Evolutionary conservation across 2,888 invertebrate species (phyloP), one percentile per base, ranked within the genome.

Genomic region (Bursaphelenchus okinawaensis): DNA sequence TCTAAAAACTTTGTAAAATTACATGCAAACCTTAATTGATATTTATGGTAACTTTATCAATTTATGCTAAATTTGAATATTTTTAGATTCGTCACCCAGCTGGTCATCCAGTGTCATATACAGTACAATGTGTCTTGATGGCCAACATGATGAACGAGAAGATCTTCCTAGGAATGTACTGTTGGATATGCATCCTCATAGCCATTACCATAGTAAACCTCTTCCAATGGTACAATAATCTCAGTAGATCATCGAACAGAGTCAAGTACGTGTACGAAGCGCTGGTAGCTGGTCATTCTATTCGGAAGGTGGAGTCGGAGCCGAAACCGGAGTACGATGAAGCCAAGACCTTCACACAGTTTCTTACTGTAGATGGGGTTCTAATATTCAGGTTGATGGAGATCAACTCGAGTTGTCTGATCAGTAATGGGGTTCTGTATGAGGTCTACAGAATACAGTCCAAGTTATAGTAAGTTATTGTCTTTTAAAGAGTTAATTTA

Each of bases 121-220:
- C 71, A n/a, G 66, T 78, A 12, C 75, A 75, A 62, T 75, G 75
- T 55, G 71, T 75, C 22, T 67, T 75, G 40, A 64, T 65, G 68
- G 65, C 68, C 31, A 78, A 75, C 67, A 75, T 77, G 68, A 52
- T 74, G 60, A 76, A 74, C 66, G 74, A 74, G 31, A 76, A 76
- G 63, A 64, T 74, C 27, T 74, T 72, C 62, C 24, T 74, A 4
- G 58, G 62, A 28, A 55, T 75, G 26, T 74, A 71, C 68, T 69
- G 69, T 58, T 73, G 74, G 74, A 59, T 74, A 27, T 23, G 23
- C 23, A 27, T 66, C 26, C 52, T 65, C 20, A 16, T 60, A 0
- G 7, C 61, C 9, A 22, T 28, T 1, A 62, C 55, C 19, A 31
- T 62, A 2, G 31, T 52, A n/a, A 62, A 62, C 28, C 24, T 62